Evolutionary conservation across 2,888 invertebrate species (phyloP), one percentile per base, ranked within the genome.

Genomic region (Cybosia mesomella): DNA sequence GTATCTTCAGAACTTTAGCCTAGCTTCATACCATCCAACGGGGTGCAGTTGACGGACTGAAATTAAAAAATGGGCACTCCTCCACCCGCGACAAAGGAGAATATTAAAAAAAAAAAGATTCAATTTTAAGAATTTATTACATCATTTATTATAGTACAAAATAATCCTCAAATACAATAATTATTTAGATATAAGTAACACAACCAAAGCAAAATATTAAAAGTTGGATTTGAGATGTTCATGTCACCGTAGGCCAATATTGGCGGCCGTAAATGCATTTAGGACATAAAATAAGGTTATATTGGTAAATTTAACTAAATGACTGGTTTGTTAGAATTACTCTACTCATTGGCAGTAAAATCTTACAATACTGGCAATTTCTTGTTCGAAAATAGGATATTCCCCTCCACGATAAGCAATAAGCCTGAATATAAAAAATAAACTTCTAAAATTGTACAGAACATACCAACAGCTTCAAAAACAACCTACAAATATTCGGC

Each of bases 151-250:
- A 94, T 92, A 90, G 91, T 93, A 94, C 93, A 94, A 94, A 95
- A 94, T 94, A 93, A 93, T 93, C 93, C 91, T 94, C 94, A 93
- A 92, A 93, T 94, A 93, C 91, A 92, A 90, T 93, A 92, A 92
- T 92, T 91, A 92, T 91, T 88, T 89, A 91, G 88, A 88, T 92
- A 92, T 92, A 93, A 92, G 92, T 94, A 94, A 94, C 94, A 95
- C 94, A 95, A 95, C 94, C 94, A 92, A 94, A 94, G 93, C 93
- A 92, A 94, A 92, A 94, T 89, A 91, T 93, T 91, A 92, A 90
- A 91, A 89, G 91, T 91, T 92, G 92, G 88, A 92, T 93, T 91
- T 92, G 91, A 93, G 88, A 89, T 85, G 89, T 88, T 87, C 73
- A 86, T 87, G 85, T 87, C 89, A 87, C 89, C 84, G 84, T 83